Evolutionary conservation across 2,797 vertebrate genomes (phyloP), one percentile per base, ranked within the genome.

Genomic region (Clamator glandarius): DNA sequence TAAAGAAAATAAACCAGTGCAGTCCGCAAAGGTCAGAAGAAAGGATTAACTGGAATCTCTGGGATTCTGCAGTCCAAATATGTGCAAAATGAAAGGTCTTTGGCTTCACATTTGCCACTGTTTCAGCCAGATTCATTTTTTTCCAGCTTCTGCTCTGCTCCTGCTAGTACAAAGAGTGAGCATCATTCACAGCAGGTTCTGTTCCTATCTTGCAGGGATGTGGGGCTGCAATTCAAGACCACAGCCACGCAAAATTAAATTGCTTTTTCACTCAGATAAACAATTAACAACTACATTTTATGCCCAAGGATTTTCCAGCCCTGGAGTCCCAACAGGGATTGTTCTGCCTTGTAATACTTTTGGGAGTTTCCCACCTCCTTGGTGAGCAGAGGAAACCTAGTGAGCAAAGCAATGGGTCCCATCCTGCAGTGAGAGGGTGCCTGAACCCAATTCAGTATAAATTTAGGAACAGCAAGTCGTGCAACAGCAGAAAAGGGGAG

Each of bases 11-110:
- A 73, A 36, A 25, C 8, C 54, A 17, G 15, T 68, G 10, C 42
- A 62, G 62, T 5, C 66, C 72, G 46, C 23, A 95, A 91, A 95
- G 91, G 76, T 92, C 79, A 83, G 7, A 17, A 33, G 24, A 57
- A 86, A 28, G 85, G 75, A 92, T 95, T 94, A 87, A 73, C 50
- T 66, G 75, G 28, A 33, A 57, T 76, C 64, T 74, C 35, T 42
- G 33, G 42, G 84, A 87, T 85, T 77, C 78, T 85, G 50, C 54
- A 61, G 25, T 55, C n/a, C 75, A 90, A 95, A 94, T 51, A 86
- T 3, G n/a, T 54, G 36, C 50, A 42, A 31, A 72, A 8, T 10
- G 1, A 25, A 76, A 79, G 72, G 86, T 54, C 68, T 35, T 41
- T 73, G 50, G n/a, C 75, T 61, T 73, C 41, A 31, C 1, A 1